phyloP scores from a whole-genome alignment of 2,113 vertebrate genomes.

The Turnix velox region DNA sequence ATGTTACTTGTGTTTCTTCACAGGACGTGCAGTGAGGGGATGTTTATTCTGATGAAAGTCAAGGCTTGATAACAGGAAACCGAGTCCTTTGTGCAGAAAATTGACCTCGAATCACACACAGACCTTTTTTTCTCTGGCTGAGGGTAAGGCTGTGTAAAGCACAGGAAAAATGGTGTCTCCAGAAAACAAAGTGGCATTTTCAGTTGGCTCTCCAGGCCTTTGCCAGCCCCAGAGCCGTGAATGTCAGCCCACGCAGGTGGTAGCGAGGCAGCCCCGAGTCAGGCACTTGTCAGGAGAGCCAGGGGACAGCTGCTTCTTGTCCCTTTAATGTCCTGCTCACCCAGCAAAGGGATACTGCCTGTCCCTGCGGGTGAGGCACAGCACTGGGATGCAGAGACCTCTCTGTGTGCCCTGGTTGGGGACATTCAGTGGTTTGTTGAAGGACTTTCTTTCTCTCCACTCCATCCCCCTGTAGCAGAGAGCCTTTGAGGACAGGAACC shows the following conservation, averaged over 20 bases:
- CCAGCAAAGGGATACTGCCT: not conserved
- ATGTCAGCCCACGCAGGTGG: constrained; percentile 49
- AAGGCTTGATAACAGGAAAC: constrained; percentile 71
- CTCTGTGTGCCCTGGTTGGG: not conserved
- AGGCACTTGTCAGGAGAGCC: not conserved
- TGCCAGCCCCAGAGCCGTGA: constrained; percentile 42
- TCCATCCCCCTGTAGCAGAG: rapidly evolving
- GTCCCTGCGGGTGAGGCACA: not conserved
- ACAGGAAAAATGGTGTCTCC: constrained; percentile 43
- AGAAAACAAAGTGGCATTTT: constrained; percentile 60
- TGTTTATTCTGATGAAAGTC: constrained; percentile 56
- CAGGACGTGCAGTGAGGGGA: not conserved
- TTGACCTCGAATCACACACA: constrained; percentile 47
- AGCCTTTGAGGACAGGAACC: not conserved
- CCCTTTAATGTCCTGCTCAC: not conserved
- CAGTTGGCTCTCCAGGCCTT: constrained; percentile 28
- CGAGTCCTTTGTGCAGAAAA: constrained; percentile 14
- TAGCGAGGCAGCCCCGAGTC: not conserved
- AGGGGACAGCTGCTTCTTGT: constrained; percentile 38
- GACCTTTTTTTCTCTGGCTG: constrained; percentile 52
- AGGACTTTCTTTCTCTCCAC: not conserved
- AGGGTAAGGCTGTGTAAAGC: constrained; percentile 41
- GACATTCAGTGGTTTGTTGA: not conserved
- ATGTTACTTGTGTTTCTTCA: constrained; percentile 13
- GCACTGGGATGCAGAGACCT: not conserved